Evolutionary conservation across 2,113 vertebrate genomes (phyloP).

Genomic region (Pomatorhinus ruficollis): DNA sequence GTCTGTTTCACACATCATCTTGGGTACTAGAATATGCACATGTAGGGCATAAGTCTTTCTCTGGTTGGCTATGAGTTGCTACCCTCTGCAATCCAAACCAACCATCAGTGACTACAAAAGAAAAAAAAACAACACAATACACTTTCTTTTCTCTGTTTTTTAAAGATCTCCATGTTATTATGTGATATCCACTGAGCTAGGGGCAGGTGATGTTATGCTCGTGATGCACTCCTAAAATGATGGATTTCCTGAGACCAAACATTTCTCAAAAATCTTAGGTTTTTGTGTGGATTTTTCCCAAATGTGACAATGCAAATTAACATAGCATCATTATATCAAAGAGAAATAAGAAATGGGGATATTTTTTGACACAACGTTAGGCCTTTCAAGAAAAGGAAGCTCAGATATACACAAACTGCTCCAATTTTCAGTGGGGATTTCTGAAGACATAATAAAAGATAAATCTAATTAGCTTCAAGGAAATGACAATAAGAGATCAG

Average conservation of each 20-base stretch:
- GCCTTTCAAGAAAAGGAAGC: neutral
- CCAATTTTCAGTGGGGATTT: neutral
- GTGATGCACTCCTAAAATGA: neutral
- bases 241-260: neutral
- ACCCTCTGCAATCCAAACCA: neutral
- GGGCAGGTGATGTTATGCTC: neutral
- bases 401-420: neutral
- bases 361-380: neutral
- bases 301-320: fast-evolving
- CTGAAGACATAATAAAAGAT: neutral
- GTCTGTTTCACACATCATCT: neutral
- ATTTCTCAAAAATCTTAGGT: neutral
- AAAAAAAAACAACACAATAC: neutral
- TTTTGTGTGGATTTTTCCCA: neutral
- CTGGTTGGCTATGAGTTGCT: neutral
- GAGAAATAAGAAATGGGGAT: neutral
- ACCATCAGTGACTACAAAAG: neutral
- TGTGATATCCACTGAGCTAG: neutral
- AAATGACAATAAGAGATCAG: conserved; percentile 1
- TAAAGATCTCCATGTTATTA: neutral
- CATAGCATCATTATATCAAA: neutral
- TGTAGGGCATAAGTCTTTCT: neutral
- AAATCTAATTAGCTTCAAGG: conserved; percentile 22
- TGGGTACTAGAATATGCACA: neutral
- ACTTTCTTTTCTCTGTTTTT: neutral